Base-by-base conservation (phyloP, 2,113 vertebrate genomes). In the Bubo bubo region DNA sequence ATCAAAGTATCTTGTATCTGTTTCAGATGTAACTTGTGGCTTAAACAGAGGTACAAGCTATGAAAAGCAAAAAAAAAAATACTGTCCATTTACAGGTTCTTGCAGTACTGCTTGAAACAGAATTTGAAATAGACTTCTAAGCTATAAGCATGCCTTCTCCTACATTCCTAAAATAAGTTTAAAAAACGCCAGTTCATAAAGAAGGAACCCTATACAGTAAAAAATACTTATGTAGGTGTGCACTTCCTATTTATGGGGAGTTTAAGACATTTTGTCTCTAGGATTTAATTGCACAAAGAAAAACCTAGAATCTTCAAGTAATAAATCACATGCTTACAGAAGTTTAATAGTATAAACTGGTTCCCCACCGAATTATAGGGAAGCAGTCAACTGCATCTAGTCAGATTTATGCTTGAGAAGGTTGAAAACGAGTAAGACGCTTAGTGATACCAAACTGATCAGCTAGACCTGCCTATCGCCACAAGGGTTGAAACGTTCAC, bases 11-110 rank as follows among this genome's bases (percentile, higher is more conserved):
- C 99, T 98, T 6, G 99, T 99, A 95, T 99, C 99, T 1, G 99
- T 99, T 98, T 99, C 99, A 10, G 99, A 99, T 52, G 99, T 99
- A 97, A 99, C 99, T 97, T 99, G 99, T 90, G 99, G 99, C 97
- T 99, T 99, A 98, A 99, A 99, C 0, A 99, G 99, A 10, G 99
- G 99, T 89, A 98, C 98, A 97, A 99, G 98, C 99, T 99, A 97
- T 77, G 80, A 76, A 93, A 91, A 92, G 34, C 27, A 82, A 24
- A 58, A 49, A 24, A 58, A 49, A 87, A 72, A 68, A 37, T 0
- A 37, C 23, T 8, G 53, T 81, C 34, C 14, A n/a, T 70, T 89
- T 58, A 45, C 13, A 90, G 43, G 50, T 77, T 79, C 39, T 45
- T 73, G 13, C 32, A 87, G 22, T 24, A 53, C 8, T 45, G 21